Conservation (phyloP, 2,888 invertebrate genomes). For the Megalurothrips usitatus region DNA sequence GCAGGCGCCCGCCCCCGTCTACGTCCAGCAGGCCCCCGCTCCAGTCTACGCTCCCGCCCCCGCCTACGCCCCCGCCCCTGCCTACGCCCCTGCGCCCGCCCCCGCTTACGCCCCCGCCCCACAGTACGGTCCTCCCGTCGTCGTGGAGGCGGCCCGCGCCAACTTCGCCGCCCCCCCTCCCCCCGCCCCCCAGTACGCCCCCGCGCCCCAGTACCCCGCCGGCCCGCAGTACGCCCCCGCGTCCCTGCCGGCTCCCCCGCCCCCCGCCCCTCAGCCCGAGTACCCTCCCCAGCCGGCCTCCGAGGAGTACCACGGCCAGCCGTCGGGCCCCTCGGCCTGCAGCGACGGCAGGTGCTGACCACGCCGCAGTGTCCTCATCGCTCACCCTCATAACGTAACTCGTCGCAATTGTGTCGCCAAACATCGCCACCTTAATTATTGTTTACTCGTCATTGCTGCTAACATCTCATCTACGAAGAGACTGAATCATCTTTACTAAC, state of each 20-base stretch:
- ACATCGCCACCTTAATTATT: not conserved
- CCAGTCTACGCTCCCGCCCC: not conserved
- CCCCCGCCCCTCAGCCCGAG: not conserved
- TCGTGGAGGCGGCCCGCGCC: not conserved
- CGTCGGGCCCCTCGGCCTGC: too few relatives aligned
- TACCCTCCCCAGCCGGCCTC: not conserved
- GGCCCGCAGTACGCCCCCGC: not conserved
- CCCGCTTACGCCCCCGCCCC: not conserved
- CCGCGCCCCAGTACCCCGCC: not conserved
- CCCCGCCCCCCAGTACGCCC: not conserved
- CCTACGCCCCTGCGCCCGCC: not conserved
- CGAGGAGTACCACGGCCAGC: not conserved
- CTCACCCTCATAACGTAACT: not conserved
- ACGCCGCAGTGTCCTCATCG: not conserved
- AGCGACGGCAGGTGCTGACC: not conserved
- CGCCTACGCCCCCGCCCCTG: not conserved
- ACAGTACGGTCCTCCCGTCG: not conserved
- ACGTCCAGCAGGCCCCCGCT: not conserved
- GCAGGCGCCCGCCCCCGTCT: not conserved
- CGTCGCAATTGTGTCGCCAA: not conserved
- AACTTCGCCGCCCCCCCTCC: not conserved
- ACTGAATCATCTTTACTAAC: not conserved
- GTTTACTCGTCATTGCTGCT: not conserved
- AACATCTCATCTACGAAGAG: not conserved
- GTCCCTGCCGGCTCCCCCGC: not conserved